Conservation (phyloP, 2,888 invertebrate species). For the Mesorhabditis spiculigera region DNA sequence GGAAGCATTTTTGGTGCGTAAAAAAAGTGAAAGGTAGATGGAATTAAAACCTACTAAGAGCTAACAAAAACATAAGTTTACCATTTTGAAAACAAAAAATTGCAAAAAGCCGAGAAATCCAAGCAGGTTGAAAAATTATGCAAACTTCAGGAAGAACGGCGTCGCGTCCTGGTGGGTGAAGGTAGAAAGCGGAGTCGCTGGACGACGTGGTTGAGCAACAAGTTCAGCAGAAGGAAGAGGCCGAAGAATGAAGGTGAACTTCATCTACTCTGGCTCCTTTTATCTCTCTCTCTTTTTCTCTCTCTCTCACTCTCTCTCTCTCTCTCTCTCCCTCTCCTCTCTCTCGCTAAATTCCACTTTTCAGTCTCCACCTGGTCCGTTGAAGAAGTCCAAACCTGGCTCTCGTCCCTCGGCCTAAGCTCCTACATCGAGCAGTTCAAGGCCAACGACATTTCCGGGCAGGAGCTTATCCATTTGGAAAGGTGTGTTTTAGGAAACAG, state of each 20-base stretch:
- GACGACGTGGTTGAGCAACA: constrained; percentile 28
- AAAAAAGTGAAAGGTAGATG: no score
- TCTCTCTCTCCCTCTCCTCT: no score
- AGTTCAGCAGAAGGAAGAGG: constrained; percentile 22
- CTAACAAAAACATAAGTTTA: no score
- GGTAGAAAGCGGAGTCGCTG: constrained; percentile 24
- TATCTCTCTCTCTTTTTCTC: no score
- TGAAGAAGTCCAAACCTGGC: constrained; percentile 83
- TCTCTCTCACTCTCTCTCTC: no score
- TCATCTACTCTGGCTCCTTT: no score
- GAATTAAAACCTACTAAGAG: no score
- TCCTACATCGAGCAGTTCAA: constrained; percentile 88
- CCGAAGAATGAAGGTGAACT: constrained; percentile 1
- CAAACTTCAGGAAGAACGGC: constrained; percentile 6
- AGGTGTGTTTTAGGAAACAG: neutral
- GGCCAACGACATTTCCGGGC: constrained; percentile 51
- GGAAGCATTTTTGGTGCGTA: no score
- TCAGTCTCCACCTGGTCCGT: constrained; percentile 72
- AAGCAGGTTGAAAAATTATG: constrained; percentile 22
- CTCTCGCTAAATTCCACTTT: neutral
- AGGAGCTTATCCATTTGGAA: neutral
- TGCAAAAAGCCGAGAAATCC: constrained; percentile 3
- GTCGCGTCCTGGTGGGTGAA: constrained; percentile 14
- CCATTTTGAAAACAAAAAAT: no score
- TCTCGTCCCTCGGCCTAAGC: constrained; percentile 79